phyloP scores from a whole-genome alignment of 2,113 vertebrate species.

The Ptilorrhoa leucosticta region DNA sequence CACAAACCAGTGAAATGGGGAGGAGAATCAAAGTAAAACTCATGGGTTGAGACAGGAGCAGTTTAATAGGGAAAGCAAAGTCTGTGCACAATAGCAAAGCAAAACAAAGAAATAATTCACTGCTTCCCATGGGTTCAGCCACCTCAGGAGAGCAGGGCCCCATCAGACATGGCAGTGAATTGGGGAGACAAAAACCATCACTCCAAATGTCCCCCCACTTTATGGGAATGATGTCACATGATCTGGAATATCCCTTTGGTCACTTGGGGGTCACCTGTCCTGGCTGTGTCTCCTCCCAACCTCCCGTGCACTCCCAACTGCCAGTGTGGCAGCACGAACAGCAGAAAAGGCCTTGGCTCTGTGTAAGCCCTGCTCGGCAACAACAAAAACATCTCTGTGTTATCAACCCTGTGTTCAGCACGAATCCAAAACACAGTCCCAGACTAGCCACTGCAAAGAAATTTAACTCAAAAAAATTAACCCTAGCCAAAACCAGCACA shows the following conservation, averaged over 20 bases:
- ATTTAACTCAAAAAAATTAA: neutral
- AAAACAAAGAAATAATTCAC: neutral
- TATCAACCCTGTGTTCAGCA: neutral
- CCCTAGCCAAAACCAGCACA: neutral
- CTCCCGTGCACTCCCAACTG: fast-evolving
- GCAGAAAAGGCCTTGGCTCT: neutral
- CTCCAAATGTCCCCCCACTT: neutral
- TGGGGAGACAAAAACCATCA: neutral
- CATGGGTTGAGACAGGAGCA: neutral
- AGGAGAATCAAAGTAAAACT: neutral
- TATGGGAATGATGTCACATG: fast-evolving
- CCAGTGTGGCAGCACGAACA: fast-evolving
- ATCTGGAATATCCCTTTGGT: neutral
- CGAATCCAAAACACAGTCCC: neutral
- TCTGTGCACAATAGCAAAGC: neutral
- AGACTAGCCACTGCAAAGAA: neutral
- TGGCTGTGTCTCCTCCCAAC: neutral
- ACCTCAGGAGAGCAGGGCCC: neutral
- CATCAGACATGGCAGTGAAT: neutral
- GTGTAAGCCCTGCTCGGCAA: neutral
- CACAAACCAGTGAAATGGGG: neutral
- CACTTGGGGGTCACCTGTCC: neutral
- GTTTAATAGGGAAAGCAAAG: neutral
- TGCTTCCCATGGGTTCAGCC: neutral
- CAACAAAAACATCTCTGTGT: neutral